Base-by-base conservation (phyloP, 2,797 vertebrate genomes). In the Furcifer pardalis region DNA sequence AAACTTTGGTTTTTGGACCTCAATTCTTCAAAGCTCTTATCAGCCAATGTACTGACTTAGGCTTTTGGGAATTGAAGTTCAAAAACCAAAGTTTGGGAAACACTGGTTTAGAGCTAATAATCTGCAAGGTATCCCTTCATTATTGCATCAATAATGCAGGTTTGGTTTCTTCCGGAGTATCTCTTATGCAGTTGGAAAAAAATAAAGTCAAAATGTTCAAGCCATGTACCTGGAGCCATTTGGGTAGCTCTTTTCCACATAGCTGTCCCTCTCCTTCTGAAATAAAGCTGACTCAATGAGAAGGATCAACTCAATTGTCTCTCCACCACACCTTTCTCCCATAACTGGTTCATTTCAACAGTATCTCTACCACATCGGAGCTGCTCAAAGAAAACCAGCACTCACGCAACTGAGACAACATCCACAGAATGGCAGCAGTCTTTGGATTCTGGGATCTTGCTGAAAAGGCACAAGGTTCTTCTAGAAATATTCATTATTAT, bases 401-500 rank as follows among this genome's bases (percentile, higher is more conserved):
- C 49, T 42, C 63, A 59, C 21, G n/a, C 5, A 27, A 25, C 32
- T 56, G 32, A 40, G 59, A 65, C 6, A 49, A 56, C 35, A 59
- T 59, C 49, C 46, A 66, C 68, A 69, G 9, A n/a, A 32, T 56
- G 60, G n/a, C 27, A 25, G 60, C 46, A 59, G 27, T 8, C 65
- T 44, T 44, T 80, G 42, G 13, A 66, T 68, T 21, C 10, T 66
- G 63, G 72, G 76, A 68, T 49, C 63, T 73, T 77, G 52, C 52
- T 81, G 21, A 68, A 81, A 76, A 60, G 10, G 30, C 10, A 35
- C 62, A 81, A 78, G 37, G 15, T 15, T 76, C 23, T 76, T 59
- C 49, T 85, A 72, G 63, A 80, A 40, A 76, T 32, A 49, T 12
- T 49, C 7, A 59, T 72, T 72, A 84, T 72, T 84, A n/a, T 35